Percentiles rank a stretch among this genome's conserved stretches.
phyloP scores from a whole-genome alignment of 2,888 invertebrate genomes.

The Halocaridina rubra region DNA sequence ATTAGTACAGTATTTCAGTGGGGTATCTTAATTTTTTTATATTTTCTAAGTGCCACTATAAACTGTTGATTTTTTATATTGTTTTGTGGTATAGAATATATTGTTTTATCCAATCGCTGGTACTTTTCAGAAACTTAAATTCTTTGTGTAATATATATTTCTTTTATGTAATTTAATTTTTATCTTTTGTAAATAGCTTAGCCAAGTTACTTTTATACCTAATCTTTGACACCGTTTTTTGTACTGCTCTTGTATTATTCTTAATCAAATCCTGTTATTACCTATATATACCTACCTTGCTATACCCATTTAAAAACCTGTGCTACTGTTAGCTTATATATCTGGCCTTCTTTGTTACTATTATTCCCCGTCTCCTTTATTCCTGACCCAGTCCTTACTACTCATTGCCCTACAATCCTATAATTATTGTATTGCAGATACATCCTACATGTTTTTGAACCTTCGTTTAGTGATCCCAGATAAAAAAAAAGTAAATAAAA shows the following conservation, averaged over 20 bases:
- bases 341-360: neutral
- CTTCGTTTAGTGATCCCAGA: constrained; percentile 51
- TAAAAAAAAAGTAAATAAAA: constrained; percentile 41
- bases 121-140: neutral
- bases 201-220: neutral
- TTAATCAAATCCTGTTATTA: neutral
- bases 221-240: neutral
- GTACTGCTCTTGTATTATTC: neutral
- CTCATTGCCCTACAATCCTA: neutral
- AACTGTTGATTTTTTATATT: neutral
- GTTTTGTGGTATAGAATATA: neutral
- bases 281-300: neutral
- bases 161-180: neutral
- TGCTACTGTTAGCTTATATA: neutral
- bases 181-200: neutral
- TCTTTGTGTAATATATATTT: neutral
- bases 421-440: constrained; percentile 45
- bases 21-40: neutral
- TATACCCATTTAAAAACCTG: neutral
- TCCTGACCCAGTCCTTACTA: neutral
- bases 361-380: neutral
- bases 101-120: neutral
- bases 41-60: neutral
- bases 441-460: constrained; percentile 46
- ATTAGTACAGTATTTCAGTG: neutral